A percentile compares a stretch with the other conserved stretches of the same genome.
phyloP scores from a whole-genome alignment of 2,888 invertebrate genomes.

The Nysson spinosus region DNA sequence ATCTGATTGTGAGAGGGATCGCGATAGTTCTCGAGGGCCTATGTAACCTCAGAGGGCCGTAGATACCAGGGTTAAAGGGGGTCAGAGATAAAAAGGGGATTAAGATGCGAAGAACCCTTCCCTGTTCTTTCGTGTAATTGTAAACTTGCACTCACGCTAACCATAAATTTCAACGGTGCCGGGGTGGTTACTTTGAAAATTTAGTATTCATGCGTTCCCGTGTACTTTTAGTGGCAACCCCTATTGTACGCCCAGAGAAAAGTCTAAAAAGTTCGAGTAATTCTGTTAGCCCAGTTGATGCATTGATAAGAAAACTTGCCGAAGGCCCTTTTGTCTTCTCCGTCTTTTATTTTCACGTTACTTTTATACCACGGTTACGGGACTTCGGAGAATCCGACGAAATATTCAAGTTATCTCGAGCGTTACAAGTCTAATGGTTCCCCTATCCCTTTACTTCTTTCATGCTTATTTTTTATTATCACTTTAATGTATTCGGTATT shows the following conservation, averaged over 20 bases:
- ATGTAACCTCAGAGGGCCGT: slow-evolving; percentile 15
- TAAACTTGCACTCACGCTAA: slow-evolving; percentile 53
- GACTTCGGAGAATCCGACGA: background rate
- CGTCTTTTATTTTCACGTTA: background rate
- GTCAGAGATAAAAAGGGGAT: slow-evolving; percentile 46
- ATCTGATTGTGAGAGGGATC: background rate
- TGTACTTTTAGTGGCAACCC: slow-evolving; percentile 31
- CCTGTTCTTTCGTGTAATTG: slow-evolving; percentile 59
- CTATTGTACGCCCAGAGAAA: slow-evolving; percentile 45
- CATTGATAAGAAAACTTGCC: slow-evolving; percentile 51
- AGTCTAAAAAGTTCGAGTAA: slow-evolving; percentile 52
- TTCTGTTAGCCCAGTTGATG: slow-evolving; percentile 43
- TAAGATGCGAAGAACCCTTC: slow-evolving; percentile 40
- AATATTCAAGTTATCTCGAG: background rate
- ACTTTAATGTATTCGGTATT: too few species aligned
- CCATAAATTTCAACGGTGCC: slow-evolving; percentile 48
- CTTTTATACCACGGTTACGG: background rate
- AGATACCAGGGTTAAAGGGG: background rate
- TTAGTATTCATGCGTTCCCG: slow-evolving; percentile 55
- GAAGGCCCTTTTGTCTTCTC: slow-evolving; percentile 25
- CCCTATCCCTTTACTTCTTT: background rate
- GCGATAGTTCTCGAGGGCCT: background rate
- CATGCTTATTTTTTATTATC: background rate
- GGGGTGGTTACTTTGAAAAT: slow-evolving; percentile 59
- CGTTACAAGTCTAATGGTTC: background rate